Base-by-base conservation (phyloP, 1,140 invertebrate species). In the Sycobia sp. region DNA sequence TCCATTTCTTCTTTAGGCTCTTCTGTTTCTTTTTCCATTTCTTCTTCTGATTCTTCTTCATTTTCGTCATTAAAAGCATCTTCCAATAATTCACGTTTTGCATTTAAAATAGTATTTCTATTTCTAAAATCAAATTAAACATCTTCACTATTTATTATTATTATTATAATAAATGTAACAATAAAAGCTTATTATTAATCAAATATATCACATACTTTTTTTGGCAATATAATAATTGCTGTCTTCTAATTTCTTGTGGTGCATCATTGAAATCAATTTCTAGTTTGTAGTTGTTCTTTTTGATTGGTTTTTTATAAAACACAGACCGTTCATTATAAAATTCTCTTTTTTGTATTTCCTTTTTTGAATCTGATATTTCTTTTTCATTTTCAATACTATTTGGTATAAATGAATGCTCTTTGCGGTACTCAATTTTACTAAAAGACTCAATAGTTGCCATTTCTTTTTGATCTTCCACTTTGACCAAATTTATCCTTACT, bases 281-380 rank as follows among this genome's bases (percentile, higher is more conserved):
- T 9, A 80, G 60, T 47, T 67, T 77, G 61, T 61, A 71, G 68
- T 82, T 80, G 59, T 74, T 53, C 54, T 68, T 79, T 46, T 67
- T 80, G 59, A 81, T 75, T 1, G 73, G 79, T 34, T 73, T 78
- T 50, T 82, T 82, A 43, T 81, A 80, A 68, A 78, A 73, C 7
- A 41, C 7, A 2, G 56, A 56, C 39, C 74, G 64, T 11, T 62
- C 9, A 61, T 72, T 71, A 29, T n/a, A 20, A 44, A 36, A 55
- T 47, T 65, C 50, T 34, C 44, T 68, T 22, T 62, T 46, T 0
- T 55, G 22, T 39, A 16, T 8, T 32, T 34, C 34, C 18, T 59
- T 16, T 18, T 1, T n/a, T 34, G 10, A 44, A 38, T 47, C 2
- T 5, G 14, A 29, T 53, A 1, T 16, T 4, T 46, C 59, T 11